phyloP scores from a whole-genome alignment of 2,888 invertebrate genomes.

The Coleophora flavipennella region DNA sequence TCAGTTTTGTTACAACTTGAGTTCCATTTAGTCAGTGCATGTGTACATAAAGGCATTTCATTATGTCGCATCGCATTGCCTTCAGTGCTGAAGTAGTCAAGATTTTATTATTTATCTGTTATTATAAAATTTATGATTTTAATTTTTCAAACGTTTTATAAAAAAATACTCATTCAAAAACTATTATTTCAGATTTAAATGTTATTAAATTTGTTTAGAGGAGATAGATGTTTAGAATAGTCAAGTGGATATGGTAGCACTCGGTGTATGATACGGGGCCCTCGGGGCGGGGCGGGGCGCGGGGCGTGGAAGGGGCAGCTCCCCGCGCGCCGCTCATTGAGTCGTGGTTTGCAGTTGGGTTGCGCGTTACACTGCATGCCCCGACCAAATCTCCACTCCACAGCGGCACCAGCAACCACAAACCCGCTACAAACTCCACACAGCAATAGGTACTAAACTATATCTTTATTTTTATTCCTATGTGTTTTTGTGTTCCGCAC shows the following conservation, averaged over 20 bases:
- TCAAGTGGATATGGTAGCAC: slow-evolving; percentile 58
- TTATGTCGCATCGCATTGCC: slow-evolving; percentile 36
- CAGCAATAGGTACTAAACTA: slow-evolving; percentile 71
- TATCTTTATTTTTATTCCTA: slow-evolving; percentile 60
- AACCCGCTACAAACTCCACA: slow-evolving; percentile 69
- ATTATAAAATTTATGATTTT: slow-evolving; percentile 3
- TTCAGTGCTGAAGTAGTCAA: slow-evolving; percentile 30
- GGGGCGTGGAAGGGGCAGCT: slow-evolving; percentile 16
- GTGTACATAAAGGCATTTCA: slow-evolving; percentile 50
- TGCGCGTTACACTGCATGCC: slow-evolving; percentile 93
- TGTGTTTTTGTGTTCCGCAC: slow-evolving; percentile 70
- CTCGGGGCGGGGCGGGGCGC: slow-evolving; percentile 12
- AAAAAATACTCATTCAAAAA: slow-evolving; percentile 8
- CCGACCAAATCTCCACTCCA: slow-evolving; percentile 75
- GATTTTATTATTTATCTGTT: slow-evolving; percentile 19
- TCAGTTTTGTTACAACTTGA: slow-evolving; percentile 43
- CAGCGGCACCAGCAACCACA: slow-evolving; percentile 72
- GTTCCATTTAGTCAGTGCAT: slow-evolving; percentile 47
- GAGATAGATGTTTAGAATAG: too few relatives aligned
- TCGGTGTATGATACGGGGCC: slow-evolving; percentile 22
- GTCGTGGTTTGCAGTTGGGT: slow-evolving; percentile 89
- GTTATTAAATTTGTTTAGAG: slow-evolving; percentile 56
- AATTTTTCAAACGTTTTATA: too few relatives aligned
- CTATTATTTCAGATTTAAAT: slow-evolving; percentile 27
- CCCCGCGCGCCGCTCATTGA: slow-evolving; percentile 47